Base-by-base conservation (phyloP, 2,888 invertebrate species). In the Mythimna lalbum region DNA sequence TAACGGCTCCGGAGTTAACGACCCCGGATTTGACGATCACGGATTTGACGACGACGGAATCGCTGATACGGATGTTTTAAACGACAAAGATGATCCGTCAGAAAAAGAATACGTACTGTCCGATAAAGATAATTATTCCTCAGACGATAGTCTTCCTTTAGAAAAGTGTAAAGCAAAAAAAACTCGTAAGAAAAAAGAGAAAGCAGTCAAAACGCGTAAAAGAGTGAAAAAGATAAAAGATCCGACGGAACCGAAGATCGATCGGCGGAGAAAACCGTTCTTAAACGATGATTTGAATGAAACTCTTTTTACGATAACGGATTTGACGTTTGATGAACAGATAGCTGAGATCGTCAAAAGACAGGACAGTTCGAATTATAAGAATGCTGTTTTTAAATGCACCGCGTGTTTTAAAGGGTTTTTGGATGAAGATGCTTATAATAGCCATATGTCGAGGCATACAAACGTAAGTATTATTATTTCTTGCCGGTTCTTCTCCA, bases 391-490 rank as follows among this genome's bases (percentile, higher is more conserved):
- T 0, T 95, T 88, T 65, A 95, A 94, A 62, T 96, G 95, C 63
- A 90, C 89, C 0, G 91, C 88, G 17, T 96, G 95, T 65, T 96
- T 85, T 17, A 95, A 95, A 78, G 95, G 95, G 0, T 95, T 95
- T 73, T 72, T 94, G 17, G 95, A 95, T 7, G 90, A 93, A 49
- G 94, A 93, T 1, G 93, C 95, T 0, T 96, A 93, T 43, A 92
- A 91, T 19, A 89, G 91, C 0, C 95, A 95, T 55, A 89, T 94
- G 82, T 85, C 88, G 0, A 86, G 94, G 10, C 95, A 96, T 82
- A 93, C 93, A 0, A 79, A 90, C 79, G 94, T 94, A 57, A 93
- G 93, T 93, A 60, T 52, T 36, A 33, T 27, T n/a, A n/a, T n/a
- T n/a, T n/a, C n/a, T n/a, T n/a, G n/a, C n/a, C n/a, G n/a, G n/a